phyloP scores from a whole-genome alignment of 1,140 invertebrate species.

The Homarus americanus region DNA sequence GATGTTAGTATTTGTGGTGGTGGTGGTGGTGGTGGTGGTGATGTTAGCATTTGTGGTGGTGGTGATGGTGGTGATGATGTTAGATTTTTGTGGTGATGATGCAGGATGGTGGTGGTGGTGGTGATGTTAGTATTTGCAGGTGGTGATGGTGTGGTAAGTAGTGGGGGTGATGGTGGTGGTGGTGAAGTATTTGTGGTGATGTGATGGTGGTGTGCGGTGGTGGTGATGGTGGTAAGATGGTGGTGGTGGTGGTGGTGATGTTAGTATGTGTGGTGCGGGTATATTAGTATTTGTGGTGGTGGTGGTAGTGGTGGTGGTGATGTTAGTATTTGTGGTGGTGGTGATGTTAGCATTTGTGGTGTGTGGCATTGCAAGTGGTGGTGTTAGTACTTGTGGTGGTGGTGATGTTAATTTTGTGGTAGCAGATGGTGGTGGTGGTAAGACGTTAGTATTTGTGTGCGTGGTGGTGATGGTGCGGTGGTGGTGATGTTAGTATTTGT shows the following conservation, averaged over 20 bases:
- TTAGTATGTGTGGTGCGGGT: background rate
- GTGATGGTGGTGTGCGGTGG: background rate
- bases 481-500: no score
- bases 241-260: background rate
- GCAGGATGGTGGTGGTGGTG: background rate
- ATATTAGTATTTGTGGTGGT: no score
- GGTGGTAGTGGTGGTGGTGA: no score
- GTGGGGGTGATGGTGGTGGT: no score
- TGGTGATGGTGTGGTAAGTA: no score
- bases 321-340: background rate
- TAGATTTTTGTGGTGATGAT: background rate
- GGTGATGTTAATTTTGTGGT: background rate
- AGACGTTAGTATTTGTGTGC: no score
- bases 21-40: no score
- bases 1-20: no score
- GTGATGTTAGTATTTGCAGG: background rate
- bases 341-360: background rate
- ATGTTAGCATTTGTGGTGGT: no score
- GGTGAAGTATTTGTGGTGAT: no score
- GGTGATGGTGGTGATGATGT: no score
- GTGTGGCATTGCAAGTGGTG: background rate
- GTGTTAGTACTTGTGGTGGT: background rate
- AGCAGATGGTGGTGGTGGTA: background rate
- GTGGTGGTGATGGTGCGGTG: background rate
- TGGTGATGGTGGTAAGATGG: background rate